These are phyloP conservation scores for Dryomyza anilis DNA, from an alignment of 2,888 invertebrate species.

Conservation along the genomic window DNA sequence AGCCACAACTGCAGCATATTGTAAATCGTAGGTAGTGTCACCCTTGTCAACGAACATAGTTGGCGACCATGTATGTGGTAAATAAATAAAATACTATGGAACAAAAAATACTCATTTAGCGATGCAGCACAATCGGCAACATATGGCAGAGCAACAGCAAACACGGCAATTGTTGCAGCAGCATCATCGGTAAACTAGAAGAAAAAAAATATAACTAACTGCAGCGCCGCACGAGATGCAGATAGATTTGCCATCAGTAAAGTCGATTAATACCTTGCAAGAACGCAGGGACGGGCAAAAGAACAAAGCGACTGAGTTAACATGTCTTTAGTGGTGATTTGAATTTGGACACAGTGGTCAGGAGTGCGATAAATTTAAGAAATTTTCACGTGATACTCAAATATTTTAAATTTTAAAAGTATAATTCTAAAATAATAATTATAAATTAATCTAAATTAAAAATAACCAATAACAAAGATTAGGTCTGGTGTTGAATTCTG, in stretches of 20 bases:
- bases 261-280: constrained; percentile 8
- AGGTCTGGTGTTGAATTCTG: no score
- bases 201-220: constrained; percentile 5
- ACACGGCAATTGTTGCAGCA: background rate
- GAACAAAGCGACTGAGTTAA: background rate
- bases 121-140: background rate
- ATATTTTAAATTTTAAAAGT: background rate
- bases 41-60: constrained; percentile 1
- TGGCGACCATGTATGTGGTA: background rate
- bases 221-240: constrained; percentile 4
- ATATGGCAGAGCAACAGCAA: background rate
- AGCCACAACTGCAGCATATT: background rate
- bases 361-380: background rate
- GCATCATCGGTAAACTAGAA: background rate
- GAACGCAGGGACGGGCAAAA: background rate
- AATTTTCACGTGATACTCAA: no score
- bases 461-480: no score
- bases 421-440: background rate
- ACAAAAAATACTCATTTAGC: background rate
- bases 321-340: background rate
- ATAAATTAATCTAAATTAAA: background rate
- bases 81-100: background rate
- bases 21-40: constrained; percentile 16
- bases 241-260: constrained; percentile 1
- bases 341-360: background rate